Base-by-base conservation (phyloP, 2,888 invertebrate genomes). In the Megalurothrips usitatus region DNA sequence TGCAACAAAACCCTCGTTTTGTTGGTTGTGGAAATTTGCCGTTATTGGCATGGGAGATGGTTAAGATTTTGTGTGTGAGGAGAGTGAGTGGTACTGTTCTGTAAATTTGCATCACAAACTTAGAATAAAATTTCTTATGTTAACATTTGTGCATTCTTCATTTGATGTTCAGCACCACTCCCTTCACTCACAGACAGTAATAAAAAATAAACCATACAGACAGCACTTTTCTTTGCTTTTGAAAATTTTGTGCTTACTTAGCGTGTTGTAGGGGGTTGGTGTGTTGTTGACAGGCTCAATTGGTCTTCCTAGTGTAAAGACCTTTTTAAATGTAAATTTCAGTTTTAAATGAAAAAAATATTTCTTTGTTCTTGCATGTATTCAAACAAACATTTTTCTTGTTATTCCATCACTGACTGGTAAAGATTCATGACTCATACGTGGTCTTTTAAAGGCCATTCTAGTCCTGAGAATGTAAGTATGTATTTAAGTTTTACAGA, bases 161-260 rank as follows among this genome's bases (percentile, higher is more conserved):
- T 80, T 63, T 80, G 26, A 80, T 80, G 19, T 80, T 23, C 68
- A 9, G 68, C 68, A 75, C 68, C 68, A 75, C 68, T 75, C 68
- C 68, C 68, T 75, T 75, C 68, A 75, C 68, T 75, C 23, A 75
- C 49, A 79, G 47, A 47, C 79, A 79, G 23, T 34, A 23, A 12
- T 48, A 23, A 43, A 78, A 78, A 4, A 43, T 43, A 43, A 43
- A 43, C 34, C 43, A 79, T 43, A 34, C n/a, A n/a, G 28, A 79
- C n/a, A 26, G 23, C 48, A 79, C 48, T 58, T 19, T 58, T 58
- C 17, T 6, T 58, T 43, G 34, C 34, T 43, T 43, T 43, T 6
- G 2, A 43, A 43, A 43, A 4, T 43, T 43, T 43, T 43, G 34
- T 6, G 34, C 34, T 84, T 82, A 84, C 84, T 83, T 84, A 84